Percentiles rank a stretch among this genome's conserved stretches.
These are phyloP conservation scores for Pseudomyrmex cubaensis DNA, from an alignment of 1,140 invertebrate genomes.

Conservation along the genomic window DNA sequence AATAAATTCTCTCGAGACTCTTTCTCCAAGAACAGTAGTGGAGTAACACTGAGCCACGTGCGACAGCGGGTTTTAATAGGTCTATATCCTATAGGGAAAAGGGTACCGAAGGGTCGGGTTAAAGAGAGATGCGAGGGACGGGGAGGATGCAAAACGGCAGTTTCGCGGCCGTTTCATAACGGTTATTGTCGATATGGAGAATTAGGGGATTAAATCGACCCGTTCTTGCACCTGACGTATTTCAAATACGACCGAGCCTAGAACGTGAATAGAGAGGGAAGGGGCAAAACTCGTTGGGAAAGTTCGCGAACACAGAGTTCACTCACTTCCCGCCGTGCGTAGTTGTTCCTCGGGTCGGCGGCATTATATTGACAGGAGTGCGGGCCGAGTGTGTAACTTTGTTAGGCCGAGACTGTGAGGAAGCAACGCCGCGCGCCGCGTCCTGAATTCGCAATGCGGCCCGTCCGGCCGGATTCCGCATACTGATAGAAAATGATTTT, in stretches of 20 bases:
- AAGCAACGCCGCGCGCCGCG: conserved; percentile 31
- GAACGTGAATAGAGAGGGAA: conserved; percentile 26
- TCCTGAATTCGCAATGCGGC: conserved; percentile 62
- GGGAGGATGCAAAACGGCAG: conserved; percentile 37
- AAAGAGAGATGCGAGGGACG: conserved; percentile 32
- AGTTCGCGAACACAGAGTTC: conserved; percentile 64
- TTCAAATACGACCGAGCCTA: conserved; percentile 64
- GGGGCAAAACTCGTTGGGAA: conserved; percentile 47
- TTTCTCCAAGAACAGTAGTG: background rate
- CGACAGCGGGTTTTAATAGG: background rate
- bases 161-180: conserved; percentile 45
- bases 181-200: conserved; percentile 66
- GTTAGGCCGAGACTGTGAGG: conserved; percentile 65
- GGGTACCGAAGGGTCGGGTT: background rate
- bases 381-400: conserved; percentile 73
- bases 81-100: background rate
- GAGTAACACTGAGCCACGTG: background rate
- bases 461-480: conserved; percentile 61
- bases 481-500: conserved; percentile 71
- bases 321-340: conserved; percentile 58
- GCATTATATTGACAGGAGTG: conserved; percentile 69
- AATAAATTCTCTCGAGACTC: background rate
- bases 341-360: conserved; percentile 68
- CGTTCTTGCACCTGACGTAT: conserved; percentile 73
- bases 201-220: conserved; percentile 72